These are phyloP conservation scores for Oreochromis aureus DNA, from an alignment of 2,113 vertebrate species.

Conservation along the genomic window DNA sequence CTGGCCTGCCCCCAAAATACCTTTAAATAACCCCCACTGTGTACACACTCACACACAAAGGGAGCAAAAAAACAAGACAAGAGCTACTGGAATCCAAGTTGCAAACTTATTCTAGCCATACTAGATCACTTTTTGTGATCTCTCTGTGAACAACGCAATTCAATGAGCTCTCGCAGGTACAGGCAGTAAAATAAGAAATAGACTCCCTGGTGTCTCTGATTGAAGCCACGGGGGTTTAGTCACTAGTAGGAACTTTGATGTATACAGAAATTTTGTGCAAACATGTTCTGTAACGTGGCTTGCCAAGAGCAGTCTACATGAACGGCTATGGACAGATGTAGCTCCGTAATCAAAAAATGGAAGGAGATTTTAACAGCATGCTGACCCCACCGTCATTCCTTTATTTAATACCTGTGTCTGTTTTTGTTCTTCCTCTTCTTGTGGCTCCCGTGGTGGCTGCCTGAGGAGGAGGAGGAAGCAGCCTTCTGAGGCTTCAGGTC, in stretches of 20 bases:
- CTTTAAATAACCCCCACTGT: not conserved
- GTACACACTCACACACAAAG: not conserved
- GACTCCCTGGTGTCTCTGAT: not conserved
- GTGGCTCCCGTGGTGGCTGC: constrained; percentile 94
- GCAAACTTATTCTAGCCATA: not conserved
- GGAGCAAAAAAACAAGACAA: not conserved
- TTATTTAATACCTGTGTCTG: constrained; percentile 85
- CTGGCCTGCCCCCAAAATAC: not conserved
- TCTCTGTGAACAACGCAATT: not conserved
- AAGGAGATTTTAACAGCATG: not conserved
- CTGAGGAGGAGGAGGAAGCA: constrained; percentile 89
- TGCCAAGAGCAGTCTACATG: not conserved
- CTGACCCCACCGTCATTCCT: not conserved
- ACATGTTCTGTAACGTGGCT: not conserved
- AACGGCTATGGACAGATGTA: not conserved
- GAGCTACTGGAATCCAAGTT: not conserved
- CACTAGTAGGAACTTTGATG: not conserved
- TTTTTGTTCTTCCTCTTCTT: constrained; percentile 99
- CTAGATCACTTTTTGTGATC: not conserved
- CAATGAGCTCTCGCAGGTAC: not conserved
- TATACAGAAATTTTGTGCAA: not conserved
- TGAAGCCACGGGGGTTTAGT: not conserved
- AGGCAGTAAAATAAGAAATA: not conserved
- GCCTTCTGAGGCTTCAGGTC: constrained; percentile 96
- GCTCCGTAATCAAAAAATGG: not conserved